Evolutionary conservation across 2,113 vertebrate species (phyloP).

Genomic region (Cottus gobio): DNA sequence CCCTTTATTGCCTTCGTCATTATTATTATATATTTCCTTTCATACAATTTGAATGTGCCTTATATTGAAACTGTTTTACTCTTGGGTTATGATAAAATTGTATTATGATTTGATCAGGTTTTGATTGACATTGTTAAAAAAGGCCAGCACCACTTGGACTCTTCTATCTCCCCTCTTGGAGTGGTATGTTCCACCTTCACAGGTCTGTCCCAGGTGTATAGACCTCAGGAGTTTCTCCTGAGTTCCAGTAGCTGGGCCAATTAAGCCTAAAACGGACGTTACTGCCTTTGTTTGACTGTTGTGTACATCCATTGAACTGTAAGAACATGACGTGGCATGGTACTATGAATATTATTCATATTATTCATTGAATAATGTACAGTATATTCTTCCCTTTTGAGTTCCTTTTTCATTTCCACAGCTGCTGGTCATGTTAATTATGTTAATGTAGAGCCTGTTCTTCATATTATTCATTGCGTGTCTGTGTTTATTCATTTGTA

Average conservation of each 20-base stretch:
- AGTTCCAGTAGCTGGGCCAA: not conserved
- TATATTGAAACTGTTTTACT: not conserved
- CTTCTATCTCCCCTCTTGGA: not conserved
- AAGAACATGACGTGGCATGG: not conserved
- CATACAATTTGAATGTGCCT: not conserved
- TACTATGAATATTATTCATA: no score
- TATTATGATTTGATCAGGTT: no score
- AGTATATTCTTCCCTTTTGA: not conserved
- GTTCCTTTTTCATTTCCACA: not conserved
- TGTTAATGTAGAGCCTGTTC: not conserved
- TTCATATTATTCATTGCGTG: not conserved
- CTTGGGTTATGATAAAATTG: not conserved
- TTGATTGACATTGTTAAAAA: not conserved
- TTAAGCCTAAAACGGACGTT: not conserved
- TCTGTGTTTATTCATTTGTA: not conserved
- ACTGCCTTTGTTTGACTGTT: not conserved
- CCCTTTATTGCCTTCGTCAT: not conserved
- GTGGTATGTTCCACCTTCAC: not conserved
- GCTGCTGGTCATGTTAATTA: not conserved
- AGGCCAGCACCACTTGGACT: not conserved
- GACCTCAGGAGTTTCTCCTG: not conserved
- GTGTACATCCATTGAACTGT: not conserved
- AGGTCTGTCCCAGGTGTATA: not conserved
- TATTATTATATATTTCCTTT: not conserved
- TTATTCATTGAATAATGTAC: no score